phyloP scores from a whole-genome alignment of 2,113 vertebrate genomes.

The Leptosomus discolor region DNA sequence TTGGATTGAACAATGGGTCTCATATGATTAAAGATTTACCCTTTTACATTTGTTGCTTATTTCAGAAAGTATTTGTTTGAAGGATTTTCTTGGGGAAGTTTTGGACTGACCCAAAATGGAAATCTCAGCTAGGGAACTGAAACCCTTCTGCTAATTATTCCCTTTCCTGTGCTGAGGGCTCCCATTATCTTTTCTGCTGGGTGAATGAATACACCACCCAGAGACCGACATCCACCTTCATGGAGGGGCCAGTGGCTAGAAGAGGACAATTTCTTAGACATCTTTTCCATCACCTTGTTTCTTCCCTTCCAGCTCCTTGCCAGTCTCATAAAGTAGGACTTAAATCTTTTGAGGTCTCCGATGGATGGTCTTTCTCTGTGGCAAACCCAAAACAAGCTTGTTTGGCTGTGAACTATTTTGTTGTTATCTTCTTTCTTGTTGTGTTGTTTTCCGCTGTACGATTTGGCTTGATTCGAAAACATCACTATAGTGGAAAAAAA shows the following conservation, averaged over 20 bases:
- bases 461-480: conserved; percentile 16
- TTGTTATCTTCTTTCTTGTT: not conserved
- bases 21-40: not conserved
- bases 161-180: not conserved
- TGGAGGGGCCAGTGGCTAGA: not conserved
- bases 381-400: not conserved
- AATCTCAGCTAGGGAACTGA: not conserved
- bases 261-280: not conserved
- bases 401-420: not conserved
- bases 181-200: not conserved
- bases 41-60: not conserved
- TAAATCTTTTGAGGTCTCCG: not conserved
- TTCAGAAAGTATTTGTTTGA: not conserved
- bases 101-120: not conserved
- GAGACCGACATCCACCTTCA: not conserved
- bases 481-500: not conserved
- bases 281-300: not conserved
- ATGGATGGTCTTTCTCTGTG: not conserved
- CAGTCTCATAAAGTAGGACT: not conserved
- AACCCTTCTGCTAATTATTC: not conserved
- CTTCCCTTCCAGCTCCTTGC: not conserved
- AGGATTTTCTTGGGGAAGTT: not conserved
- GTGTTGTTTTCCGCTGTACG: not conserved
- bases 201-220: not conserved
- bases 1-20: not conserved